These are phyloP conservation scores for Gallinago media DNA, from an alignment of 2,113 vertebrate genomes.

Conservation along the genomic window DNA sequence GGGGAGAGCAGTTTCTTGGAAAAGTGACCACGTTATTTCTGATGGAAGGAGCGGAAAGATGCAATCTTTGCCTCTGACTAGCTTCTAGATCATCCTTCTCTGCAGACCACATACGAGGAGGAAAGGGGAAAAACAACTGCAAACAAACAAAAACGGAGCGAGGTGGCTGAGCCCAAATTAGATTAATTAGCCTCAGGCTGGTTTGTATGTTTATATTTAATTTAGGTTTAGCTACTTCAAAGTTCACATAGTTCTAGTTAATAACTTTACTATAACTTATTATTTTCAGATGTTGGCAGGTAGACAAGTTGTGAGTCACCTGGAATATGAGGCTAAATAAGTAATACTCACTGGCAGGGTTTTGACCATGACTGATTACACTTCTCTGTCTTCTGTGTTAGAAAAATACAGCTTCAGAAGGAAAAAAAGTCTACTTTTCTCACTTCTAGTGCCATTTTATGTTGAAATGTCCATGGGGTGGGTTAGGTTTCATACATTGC, in stretches of 20 bases:
- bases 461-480: constrained; percentile 41
- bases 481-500: constrained; percentile 50
- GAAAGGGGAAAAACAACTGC: constrained; percentile 41
- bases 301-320: constrained; percentile 69
- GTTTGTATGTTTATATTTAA: constrained; percentile 68
- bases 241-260: constrained; percentile 64
- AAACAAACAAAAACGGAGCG: constrained; percentile 60
- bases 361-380: constrained; percentile 63
- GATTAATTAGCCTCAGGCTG: constrained; percentile 59
- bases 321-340: constrained; percentile 69
- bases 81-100: not conserved
- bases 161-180: constrained; percentile 52
- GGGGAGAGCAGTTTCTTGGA: not conserved
- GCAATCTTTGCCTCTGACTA: not conserved
- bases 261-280: constrained; percentile 73
- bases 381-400: constrained; percentile 60
- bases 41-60: not conserved
- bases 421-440: constrained; percentile 63
- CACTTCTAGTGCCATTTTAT: constrained; percentile 56
- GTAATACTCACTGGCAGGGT: constrained; percentile 65
- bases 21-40: not conserved
- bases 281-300: constrained; percentile 72
- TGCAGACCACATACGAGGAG: constrained; percentile 45
- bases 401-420: constrained; percentile 58
- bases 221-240: constrained; percentile 73